phyloP scores from a whole-genome alignment of 2,888 invertebrate species.

The Limnephilus rhombicus region DNA sequence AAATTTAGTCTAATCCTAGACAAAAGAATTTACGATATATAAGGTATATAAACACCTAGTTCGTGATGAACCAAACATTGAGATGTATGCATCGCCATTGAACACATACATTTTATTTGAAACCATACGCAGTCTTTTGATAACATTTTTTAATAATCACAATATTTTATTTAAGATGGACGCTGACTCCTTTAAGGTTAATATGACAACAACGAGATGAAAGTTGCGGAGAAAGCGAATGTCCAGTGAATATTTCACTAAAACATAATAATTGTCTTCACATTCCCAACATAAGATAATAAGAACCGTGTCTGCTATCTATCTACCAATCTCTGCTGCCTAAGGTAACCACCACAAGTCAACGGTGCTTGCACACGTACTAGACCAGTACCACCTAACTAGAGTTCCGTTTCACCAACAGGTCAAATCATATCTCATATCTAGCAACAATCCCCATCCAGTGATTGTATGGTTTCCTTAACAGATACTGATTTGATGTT shows the following conservation, averaged over 20 bases:
- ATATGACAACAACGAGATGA: conserved; percentile 27
- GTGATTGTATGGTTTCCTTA: conserved; percentile 1
- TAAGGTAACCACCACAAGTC: neutral
- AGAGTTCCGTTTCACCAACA: neutral
- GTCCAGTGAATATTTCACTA: conserved; percentile 49
- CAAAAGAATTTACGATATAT: conserved; percentile 49
- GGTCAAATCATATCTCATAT: no score
- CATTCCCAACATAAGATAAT: conserved; percentile 12
- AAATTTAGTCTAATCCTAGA: conserved; percentile 41
- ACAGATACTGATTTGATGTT: conserved; percentile 39
- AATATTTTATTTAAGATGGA: conserved; percentile 58
- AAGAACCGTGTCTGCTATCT: neutral
- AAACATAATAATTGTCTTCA: conserved; percentile 55
- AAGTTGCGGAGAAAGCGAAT: conserved; percentile 4
- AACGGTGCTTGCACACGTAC: neutral
- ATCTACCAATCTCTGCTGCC: neutral
- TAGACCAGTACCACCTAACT: neutral
- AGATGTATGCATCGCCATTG: conserved; percentile 35
- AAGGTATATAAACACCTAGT: conserved; percentile 30
- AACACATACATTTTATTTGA: conserved; percentile 52
- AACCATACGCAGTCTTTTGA: conserved; percentile 65
- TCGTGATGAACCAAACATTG: conserved; percentile 41
- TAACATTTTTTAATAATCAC: conserved; percentile 63
- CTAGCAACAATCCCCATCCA: neutral
- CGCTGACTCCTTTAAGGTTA: neutral